Evolutionary conservation across 2,113 vertebrate genomes (phyloP), one percentile per base, ranked within the genome.

Genomic region (Dasyprocta punctata): DNA sequence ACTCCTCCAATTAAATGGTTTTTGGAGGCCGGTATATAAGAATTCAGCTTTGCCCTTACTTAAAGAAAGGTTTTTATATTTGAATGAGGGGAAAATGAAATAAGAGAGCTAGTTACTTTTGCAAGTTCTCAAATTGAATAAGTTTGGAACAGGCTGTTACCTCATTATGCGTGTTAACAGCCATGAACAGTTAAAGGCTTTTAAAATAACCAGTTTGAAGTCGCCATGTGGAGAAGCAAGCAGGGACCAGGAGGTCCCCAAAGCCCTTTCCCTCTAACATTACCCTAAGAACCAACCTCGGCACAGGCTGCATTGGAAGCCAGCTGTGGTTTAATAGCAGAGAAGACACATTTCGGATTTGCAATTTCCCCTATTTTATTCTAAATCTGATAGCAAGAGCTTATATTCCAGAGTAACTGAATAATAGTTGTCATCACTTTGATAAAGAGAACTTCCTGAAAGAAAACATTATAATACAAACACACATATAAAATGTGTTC

Each of bases 141-240:
- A 5, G 3, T 47, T 75, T 60, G 44, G 85, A 95, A 84, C 67
- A 60, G 63, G 16, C 14, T 24, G 61, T 94, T 82, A 88, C 65
- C 36, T 86, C 30, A 14, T 81, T 81, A 67, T 92, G 44, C 38
- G 54, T 71, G 80, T 22, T 60, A 94, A 90, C 14, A 96, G 90
- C 22, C 71, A 92, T 41, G 61, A 92, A 54, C 80, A 47, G 75
- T 75, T 67, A 78, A 96, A 87, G 33, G 54, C 47, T 88, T 84
- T 71, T 81, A 44, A 95, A 80, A 85, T 12, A 82, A 94, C 10
- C 73, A 75, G 60, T 63, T 80, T 90, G 58, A 90, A 67, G 58
- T 56, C 58, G 47, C 54, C 54, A 86, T 13, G 77, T 3, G 54
- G 71, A 95, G 85, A 88, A 90, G 38, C 16, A 95, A 87, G 52